Evolutionary conservation across 2,888 invertebrate species (phyloP), one percentile per base, ranked within the genome.

Genomic region (Chrysolina americana): DNA sequence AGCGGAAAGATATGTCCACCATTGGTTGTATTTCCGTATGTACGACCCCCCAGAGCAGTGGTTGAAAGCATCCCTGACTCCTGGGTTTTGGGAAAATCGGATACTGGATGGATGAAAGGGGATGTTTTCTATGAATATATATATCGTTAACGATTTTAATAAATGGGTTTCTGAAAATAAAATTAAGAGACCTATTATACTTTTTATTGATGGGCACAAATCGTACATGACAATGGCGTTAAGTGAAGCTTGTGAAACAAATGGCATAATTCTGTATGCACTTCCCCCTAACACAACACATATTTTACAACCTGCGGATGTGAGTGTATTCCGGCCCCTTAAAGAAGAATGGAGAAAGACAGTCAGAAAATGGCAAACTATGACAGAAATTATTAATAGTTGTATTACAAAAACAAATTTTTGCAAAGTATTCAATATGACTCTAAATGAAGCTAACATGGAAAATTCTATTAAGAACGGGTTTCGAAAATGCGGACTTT

Each of bases 241-340:
- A 41, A 44, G 64, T 41, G 6, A 64, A 21, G 41, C 10, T 1
- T 64, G 41, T 19, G 63, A 74, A 17, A 76, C 78, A 9, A 78
- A 82, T 48, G 64, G 73, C 23, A 83, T 84, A 28, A 79, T 83
- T 70, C 62, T 84, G 11, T 81, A 80, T 65, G 76, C 78, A 28
- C 5, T 74, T 11, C 73, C 73, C 13, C 69, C 71, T 44, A 76
- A 74, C 41, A 74, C 74, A 13, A 76, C 74, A 4, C 36, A 36
- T 36, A 36, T 36, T 36, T 6, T 36, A 8, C 36, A 36, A 8
- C 36, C 36, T 4, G 36, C 36, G 8, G 36, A 36, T 36, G 36
- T 36, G 0, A 36, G 36, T 8, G 36, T 36, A 36, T 36, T 36
- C 8, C 3, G 8, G 36, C 36, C 36, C 3, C 36, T 36, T 6